phyloP scores from a whole-genome alignment of 2,113 vertebrate genomes.

The Channa maculata region DNA sequence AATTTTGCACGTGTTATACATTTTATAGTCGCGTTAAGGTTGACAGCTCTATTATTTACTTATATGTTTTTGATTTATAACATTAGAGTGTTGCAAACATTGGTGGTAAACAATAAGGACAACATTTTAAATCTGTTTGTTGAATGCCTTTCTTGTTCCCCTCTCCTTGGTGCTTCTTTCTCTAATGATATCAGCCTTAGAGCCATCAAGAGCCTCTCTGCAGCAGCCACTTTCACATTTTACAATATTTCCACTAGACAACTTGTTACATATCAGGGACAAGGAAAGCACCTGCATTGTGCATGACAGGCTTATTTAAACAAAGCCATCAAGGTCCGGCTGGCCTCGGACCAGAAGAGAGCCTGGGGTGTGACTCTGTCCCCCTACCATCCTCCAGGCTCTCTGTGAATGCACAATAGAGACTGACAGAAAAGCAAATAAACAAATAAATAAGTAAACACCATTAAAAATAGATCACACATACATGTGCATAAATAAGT shows the following conservation, averaged over 20 bases:
- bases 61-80: too few species aligned
- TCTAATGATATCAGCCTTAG: background rate
- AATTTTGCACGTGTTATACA: too few species aligned
- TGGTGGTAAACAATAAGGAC: conserved; percentile 2
- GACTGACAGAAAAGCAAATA: conserved; percentile 57
- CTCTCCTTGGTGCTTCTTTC: background rate
- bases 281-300: conserved; percentile 18
- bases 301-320: conserved; percentile 14
- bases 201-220: background rate
- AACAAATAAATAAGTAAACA: conserved; percentile 76
- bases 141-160: background rate
- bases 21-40: too few species aligned
- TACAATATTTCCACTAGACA: background rate
- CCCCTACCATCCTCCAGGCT: background rate
- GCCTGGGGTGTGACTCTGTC: background rate
- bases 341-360: conserved; percentile 14
- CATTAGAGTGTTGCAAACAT: background rate
- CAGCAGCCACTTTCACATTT: background rate
- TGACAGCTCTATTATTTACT: too few species aligned
- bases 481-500: conserved; percentile 70
- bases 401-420: conserved; percentile 16
- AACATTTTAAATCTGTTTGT: conserved; percentile 12
- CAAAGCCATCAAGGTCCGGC: background rate
- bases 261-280: conserved; percentile 14
- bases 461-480: conserved; percentile 62